Evolutionary conservation across 2,797 vertebrate genomes (phyloP).

Genomic region (Falco cherrug): DNA sequence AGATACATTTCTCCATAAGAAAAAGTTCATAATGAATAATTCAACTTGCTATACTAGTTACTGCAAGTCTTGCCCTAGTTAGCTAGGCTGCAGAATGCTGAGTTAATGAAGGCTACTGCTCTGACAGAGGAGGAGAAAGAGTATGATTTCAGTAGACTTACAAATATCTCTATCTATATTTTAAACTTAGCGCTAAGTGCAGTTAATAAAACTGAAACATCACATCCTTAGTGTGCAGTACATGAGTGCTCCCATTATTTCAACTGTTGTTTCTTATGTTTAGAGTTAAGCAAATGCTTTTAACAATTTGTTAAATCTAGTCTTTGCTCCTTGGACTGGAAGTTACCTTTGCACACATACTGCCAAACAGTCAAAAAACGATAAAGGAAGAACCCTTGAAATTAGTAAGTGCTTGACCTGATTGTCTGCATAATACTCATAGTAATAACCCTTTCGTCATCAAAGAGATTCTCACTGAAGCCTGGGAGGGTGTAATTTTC

Average conservation of each 20-base stretch:
- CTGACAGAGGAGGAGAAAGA: neutral
- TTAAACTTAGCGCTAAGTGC: neutral
- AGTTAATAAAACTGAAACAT: neutral
- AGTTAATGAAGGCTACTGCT: conserved; percentile 42
- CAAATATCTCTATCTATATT: neutral
- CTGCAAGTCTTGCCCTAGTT: conserved; percentile 54
- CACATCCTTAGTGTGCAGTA: neutral
- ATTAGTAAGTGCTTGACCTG: conserved; percentile 55
- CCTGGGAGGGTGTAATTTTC: conserved; percentile 62
- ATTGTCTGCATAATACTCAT: conserved; percentile 38
- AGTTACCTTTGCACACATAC: neutral
- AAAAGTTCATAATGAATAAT: conserved; percentile 60
- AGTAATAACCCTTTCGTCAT: conserved; percentile 71
- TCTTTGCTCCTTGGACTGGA: neutral
- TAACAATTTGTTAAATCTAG: neutral
- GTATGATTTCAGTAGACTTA: neutral
- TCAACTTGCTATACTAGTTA: conserved; percentile 51
- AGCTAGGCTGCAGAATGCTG: conserved; percentile 32
- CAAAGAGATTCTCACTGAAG: conserved; percentile 62
- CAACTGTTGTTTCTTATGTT: neutral
- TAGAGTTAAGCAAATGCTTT: neutral
- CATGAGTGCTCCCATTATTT: neutral
- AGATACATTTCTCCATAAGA: neutral
- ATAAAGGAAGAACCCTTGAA: conserved; percentile 36
- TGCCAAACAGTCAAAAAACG: conserved; percentile 14